phyloP scores from a whole-genome alignment of 2,113 vertebrate species.

The Leucopternis melanops region DNA sequence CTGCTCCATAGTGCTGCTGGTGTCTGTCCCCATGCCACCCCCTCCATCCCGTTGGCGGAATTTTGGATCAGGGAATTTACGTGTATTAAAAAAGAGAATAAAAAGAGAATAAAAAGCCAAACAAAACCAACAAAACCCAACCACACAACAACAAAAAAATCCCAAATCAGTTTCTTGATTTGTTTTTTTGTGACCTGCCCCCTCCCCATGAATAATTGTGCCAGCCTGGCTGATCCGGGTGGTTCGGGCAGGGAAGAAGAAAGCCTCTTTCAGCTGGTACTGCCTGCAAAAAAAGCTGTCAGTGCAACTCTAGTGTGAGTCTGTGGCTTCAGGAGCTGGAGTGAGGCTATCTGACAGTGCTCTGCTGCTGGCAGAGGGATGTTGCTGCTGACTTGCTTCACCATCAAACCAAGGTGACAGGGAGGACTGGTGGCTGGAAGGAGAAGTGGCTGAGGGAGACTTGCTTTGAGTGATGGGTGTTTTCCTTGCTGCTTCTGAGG shows the following conservation, averaged over 20 bases:
- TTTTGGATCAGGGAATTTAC: background rate
- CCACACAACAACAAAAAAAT: background rate
- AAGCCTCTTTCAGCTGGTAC: background rate
- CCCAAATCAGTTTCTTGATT: background rate
- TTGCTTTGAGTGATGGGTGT: background rate
- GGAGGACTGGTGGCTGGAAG: background rate
- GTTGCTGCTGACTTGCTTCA: background rate
- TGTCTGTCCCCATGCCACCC: background rate
- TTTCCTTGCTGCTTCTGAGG: background rate
- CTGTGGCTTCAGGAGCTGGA: background rate
- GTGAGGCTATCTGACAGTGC: background rate
- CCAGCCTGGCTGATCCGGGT: background rate
- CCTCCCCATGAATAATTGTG: background rate
- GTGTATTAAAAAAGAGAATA: background rate
- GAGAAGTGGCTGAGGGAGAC: background rate
- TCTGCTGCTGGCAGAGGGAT: background rate
- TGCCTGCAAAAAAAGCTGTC: background rate
- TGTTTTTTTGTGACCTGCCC: background rate
- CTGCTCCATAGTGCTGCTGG: background rate
- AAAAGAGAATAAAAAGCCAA: background rate
- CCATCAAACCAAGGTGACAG: background rate
- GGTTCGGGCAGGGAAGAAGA: background rate
- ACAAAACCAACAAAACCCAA: background rate
- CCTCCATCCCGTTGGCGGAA: accelerated
- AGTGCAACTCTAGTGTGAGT: background rate